phyloP scores from a whole-genome alignment of 2,797 vertebrate genomes.

The Paratrypauchen microcephalus region DNA sequence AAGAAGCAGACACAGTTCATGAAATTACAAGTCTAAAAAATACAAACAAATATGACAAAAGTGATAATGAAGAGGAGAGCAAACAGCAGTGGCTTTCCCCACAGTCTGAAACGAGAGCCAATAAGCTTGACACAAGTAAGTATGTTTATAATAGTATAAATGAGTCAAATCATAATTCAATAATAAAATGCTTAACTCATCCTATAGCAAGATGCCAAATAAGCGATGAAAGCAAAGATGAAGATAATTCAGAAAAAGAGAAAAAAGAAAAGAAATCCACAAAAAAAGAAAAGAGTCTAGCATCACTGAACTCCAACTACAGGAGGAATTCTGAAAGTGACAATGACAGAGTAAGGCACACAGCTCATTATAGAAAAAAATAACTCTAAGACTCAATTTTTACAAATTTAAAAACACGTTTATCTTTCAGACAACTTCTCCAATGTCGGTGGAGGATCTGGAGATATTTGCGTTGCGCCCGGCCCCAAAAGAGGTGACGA shows the following conservation, averaged over 20 bases:
- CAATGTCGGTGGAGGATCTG: slow-evolving; percentile 75
- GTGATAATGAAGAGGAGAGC: slow-evolving; percentile 55
- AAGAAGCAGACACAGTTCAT: slow-evolving; percentile 45
- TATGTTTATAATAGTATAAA: neutral
- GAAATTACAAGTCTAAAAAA: slow-evolving; percentile 42
- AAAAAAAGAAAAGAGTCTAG: slow-evolving; percentile 65
- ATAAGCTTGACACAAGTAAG: slow-evolving; percentile 67
- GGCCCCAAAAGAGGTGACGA: slow-evolving; percentile 67
- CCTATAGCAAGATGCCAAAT: slow-evolving; percentile 72
- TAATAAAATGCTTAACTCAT: neutral
- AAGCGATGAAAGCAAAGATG: slow-evolving; percentile 72
- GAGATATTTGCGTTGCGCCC: slow-evolving; percentile 81
- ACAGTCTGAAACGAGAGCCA: slow-evolving; percentile 63
- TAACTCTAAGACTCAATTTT: neutral
- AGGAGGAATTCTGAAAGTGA: slow-evolving; percentile 66
- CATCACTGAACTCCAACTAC: slow-evolving; percentile 76
- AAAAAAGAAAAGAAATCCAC: slow-evolving; percentile 43
- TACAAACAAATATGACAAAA: slow-evolving; percentile 36
- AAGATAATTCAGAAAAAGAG: slow-evolving; percentile 47
- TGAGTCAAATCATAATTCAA: neutral
- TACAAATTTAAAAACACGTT: neutral
- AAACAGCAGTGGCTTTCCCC: slow-evolving; percentile 28
- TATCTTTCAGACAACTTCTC: slow-evolving; percentile 54
- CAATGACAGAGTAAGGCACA: slow-evolving; percentile 32
- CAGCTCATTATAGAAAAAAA: neutral